Evolutionary conservation across 2,888 invertebrate species (phyloP).

Genomic region (Netelia fuscicornis): DNA sequence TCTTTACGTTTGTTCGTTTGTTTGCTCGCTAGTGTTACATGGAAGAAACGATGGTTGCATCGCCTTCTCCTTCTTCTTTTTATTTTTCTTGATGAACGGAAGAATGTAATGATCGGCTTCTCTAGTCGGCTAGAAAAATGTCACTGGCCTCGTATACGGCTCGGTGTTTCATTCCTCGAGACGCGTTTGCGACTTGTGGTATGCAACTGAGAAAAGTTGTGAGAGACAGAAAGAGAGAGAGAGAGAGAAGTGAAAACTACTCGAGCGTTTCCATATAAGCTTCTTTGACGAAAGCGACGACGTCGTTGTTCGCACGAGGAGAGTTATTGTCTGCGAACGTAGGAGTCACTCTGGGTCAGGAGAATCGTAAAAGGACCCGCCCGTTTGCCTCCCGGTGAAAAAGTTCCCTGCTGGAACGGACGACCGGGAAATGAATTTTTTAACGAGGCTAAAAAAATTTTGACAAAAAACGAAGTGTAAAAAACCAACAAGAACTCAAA

Average conservation of each 20-base stretch:
- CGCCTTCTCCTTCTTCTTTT: neutral
- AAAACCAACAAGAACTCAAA: no score
- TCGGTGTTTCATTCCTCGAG: neutral
- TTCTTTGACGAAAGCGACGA: slow-evolving; percentile 35
- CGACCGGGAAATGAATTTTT: neutral
- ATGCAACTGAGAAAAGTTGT: slow-evolving; percentile 24
- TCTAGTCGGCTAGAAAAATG: slow-evolving; percentile 4
- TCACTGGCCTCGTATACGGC: neutral
- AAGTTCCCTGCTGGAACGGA: neutral
- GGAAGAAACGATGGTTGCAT: neutral
- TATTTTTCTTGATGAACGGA: neutral
- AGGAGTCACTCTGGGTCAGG: slow-evolving; percentile 53
- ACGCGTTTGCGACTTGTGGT: neutral
- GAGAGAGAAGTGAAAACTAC: slow-evolving; percentile 29
- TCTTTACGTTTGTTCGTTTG: slow-evolving; percentile 36
- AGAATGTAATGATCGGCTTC: neutral
- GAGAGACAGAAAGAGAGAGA: slow-evolving; percentile 6
- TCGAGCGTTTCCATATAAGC: slow-evolving; percentile 59
- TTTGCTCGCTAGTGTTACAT: slow-evolving; percentile 20
- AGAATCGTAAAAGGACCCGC: slow-evolving; percentile 38
- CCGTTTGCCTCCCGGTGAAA: neutral
- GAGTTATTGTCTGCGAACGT: slow-evolving; percentile 58
- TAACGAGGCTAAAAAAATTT: neutral
- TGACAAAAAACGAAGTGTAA: neutral
- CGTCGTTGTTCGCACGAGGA: slow-evolving; percentile 49